phyloP scores from a whole-genome alignment of 1,140 invertebrate genomes.

The Globodera rostochiensis region DNA sequence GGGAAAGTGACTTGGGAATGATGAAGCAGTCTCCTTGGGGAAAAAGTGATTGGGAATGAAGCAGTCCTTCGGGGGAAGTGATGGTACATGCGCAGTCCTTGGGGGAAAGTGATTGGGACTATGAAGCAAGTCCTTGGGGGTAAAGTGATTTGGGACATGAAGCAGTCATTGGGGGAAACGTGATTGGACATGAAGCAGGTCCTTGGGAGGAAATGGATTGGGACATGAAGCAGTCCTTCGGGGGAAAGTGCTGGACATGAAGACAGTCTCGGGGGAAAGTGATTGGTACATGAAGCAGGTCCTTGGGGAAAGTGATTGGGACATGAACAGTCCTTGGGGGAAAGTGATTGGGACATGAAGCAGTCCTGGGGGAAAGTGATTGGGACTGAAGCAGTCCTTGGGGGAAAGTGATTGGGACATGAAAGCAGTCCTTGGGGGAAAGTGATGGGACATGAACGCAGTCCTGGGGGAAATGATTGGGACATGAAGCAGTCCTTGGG shows the following conservation, averaged over 20 bases:
- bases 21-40: neutral
- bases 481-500: conserved; percentile 46
- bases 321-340: conserved; percentile 47
- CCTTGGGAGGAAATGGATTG: neutral
- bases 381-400: neutral
- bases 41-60: neutral
- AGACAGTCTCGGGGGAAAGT: conserved; percentile 38
- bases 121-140: conserved; percentile 47
- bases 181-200: neutral
- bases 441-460: conserved; percentile 35
- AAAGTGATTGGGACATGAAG: neutral
- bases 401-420: conserved; percentile 31
- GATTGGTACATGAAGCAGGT: conserved; percentile 35
- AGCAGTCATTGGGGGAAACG: conserved; percentile 41
- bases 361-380: neutral
- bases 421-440: conserved; percentile 45
- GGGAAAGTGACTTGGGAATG: conserved; percentile 8
- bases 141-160: conserved; percentile 19
- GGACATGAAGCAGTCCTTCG: neutral
- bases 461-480: conserved; percentile 30
- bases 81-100: no score
- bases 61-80: no score
- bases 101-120: conserved; percentile 8
- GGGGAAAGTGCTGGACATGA: conserved; percentile 35
- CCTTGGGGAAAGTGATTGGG: conserved; percentile 30